A percentile compares a stretch with the other conserved stretches of the same genome.
Conservation (phyloP, 2,797 vertebrate species). For the Labroides dimidiatus region DNA sequence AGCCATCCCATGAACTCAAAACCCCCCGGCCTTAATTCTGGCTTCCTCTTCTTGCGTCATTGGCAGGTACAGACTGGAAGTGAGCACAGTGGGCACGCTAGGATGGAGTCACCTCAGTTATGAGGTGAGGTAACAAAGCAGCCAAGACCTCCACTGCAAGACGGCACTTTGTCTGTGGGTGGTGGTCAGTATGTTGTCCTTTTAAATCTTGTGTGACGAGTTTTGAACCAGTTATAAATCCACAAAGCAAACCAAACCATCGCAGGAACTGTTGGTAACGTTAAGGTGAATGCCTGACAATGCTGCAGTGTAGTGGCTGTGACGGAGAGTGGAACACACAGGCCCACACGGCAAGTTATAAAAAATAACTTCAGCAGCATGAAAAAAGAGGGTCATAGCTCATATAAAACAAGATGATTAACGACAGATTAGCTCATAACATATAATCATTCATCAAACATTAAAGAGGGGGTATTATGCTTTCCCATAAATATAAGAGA, state of each 20-base stretch:
- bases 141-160: conserved; percentile 52
- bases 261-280: too few species aligned
- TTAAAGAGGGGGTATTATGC: too few species aligned
- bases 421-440: too few species aligned
- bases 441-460: too few species aligned
- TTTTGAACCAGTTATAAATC: neutral
- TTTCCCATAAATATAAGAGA: too few species aligned
- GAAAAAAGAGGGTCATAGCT: too few species aligned
- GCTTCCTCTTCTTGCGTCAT: conserved; percentile 61
- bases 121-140: conserved; percentile 15
- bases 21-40: conserved; percentile 49
- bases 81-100: conserved; percentile 29
- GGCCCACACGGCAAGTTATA: too few species aligned
- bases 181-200: neutral
- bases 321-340: too few species aligned
- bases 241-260: neutral
- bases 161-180: conserved; percentile 15
- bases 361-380: too few species aligned
- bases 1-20: conserved; percentile 62
- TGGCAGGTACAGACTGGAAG: conserved; percentile 53
- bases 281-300: too few species aligned
- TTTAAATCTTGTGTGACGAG: neutral
- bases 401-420: too few species aligned
- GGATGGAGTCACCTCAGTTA: conserved; percentile 28
- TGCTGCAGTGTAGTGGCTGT: too few species aligned